Evolutionary conservation across 2,888 invertebrate species (phyloP), one percentile per base, ranked within the genome.

Genomic region (Halocaridina rubra): DNA sequence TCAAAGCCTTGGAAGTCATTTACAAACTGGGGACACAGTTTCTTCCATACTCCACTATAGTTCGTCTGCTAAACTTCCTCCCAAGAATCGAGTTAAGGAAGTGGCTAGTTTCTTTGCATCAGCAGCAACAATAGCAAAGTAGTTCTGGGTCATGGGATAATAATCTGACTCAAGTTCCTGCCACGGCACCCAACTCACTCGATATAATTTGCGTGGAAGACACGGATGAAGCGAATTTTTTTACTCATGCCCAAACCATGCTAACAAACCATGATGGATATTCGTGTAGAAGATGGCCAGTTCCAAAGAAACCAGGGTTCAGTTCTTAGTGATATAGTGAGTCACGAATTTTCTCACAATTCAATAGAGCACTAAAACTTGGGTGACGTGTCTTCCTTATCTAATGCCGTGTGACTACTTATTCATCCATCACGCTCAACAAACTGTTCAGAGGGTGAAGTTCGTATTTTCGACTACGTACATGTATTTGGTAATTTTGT

Each of bases 241-340:
- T 86, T 59, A 67, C 59, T 29, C 82, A 86, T 22, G 53, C 80
- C 16, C 75, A 86, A 32, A 86, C 86, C 4, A 86, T 86, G 86
- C 67, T 86, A 10, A 61, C 80, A 80, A 32, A 84, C 75, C 24
- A 33, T 86, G 29, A 33, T 39, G 10, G 79, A 79, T 24, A 67
- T 57, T 2, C 57, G 81, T 13, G 61, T 29, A 5, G 78, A 81
- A 29, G 64, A 81, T 30, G 79, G 33, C 29, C 24, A 64, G 27
- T 19, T 57, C 27, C 71, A 85, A 24, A 57, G 30, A 76, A 59
- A 57, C 4, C 77, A 72, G 22, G 57, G 80, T 7, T 30, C 29
- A 32, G 29, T 75, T 33, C 46, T 84, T 16, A 75, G 69, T 59
- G 27, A 10, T 13, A 33, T 86, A 5, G 53, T 86, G 16, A 32